Evolutionary conservation across 2,797 vertebrate genomes (phyloP), one percentile per base, ranked within the genome.

Genomic region (Lutra lutra): DNA sequence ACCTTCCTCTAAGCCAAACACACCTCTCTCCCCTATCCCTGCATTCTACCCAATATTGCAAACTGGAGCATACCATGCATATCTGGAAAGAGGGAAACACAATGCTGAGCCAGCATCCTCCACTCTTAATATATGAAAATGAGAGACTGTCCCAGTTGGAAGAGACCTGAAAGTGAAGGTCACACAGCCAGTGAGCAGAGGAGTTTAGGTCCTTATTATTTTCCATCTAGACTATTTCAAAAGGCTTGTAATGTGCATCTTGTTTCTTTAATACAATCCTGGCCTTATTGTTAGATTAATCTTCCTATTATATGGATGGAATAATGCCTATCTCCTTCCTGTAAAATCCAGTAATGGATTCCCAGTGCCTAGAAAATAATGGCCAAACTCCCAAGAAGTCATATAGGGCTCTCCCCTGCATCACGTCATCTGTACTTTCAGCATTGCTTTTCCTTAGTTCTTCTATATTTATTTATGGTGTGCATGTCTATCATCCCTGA

Each of bases 151-250:
- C 20, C 32, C 23, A 77, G 15, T n/a, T 85, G n/a, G 3, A 15
- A 58, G 64, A 25, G 18, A 58, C 17, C 38, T 68, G 60, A 35
- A 82, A 89, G 38, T 17, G 87, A 91, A 68, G 17, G 6, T 89
- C 32, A 79, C 15, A 64, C 2, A 27, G 29, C 15, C n/a, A 89
- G 48, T 85, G 46, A 60, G 68, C 27, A 68, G 35, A 77, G 54
- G 35, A 86, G 32, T 15, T 58, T 7, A 54, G 43, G 27, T 79
- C 11, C 13, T 95, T 77, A 64, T 77, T 80, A 68, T 92, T 80
- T 86, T 73, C 87, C n/a, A 38, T 46, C 13, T 43, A 73, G 10
- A 94, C 32, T 75, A 84, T 79, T 94, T 90, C 7, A 75, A 96
- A 86, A 75, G 21, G 2, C 43, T 92, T 64, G 38, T 75, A 94